A percentile compares a stretch with the other conserved stretches of the same genome.
These are phyloP conservation scores for Embiotoca jacksoni DNA, from an alignment of 2,113 vertebrate genomes.

Conservation along the genomic window DNA sequence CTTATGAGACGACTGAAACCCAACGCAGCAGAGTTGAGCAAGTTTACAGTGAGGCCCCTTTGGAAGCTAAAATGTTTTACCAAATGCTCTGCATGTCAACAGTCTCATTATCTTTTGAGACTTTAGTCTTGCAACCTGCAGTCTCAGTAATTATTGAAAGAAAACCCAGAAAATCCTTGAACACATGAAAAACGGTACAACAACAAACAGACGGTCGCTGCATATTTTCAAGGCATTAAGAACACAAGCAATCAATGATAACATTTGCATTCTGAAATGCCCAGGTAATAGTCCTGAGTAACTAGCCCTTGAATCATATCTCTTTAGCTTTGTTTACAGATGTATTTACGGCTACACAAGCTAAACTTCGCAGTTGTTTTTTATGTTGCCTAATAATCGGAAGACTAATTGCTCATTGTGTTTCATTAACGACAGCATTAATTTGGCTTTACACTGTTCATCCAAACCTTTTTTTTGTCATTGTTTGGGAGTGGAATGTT, in stretches of 20 bases:
- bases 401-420: neutral
- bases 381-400: neutral
- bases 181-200: neutral
- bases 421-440: neutral
- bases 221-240: neutral
- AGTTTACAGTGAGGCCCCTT: neutral
- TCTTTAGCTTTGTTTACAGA: neutral
- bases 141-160: constrained; percentile 9
- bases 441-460: neutral
- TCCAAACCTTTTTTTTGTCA: too few relatives aligned
- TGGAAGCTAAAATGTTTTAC: neutral
- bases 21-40: neutral
- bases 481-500: too few relatives aligned
- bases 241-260: constrained; percentile 1
- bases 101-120: neutral
- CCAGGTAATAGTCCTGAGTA: neutral
- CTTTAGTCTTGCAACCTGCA: neutral
- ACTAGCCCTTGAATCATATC: neutral
- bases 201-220: neutral
- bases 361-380: neutral
- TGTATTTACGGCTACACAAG: too few relatives aligned
- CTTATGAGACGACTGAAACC: neutral
- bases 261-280: neutral
- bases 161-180: neutral
- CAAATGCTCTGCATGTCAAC: neutral